Percentiles rank a stretch among this genome's conserved stretches.
phyloP scores from a whole-genome alignment of 37 sponge, comb jelly and placozoan genomes.

The Mnemiopsis leidyi region DNA sequence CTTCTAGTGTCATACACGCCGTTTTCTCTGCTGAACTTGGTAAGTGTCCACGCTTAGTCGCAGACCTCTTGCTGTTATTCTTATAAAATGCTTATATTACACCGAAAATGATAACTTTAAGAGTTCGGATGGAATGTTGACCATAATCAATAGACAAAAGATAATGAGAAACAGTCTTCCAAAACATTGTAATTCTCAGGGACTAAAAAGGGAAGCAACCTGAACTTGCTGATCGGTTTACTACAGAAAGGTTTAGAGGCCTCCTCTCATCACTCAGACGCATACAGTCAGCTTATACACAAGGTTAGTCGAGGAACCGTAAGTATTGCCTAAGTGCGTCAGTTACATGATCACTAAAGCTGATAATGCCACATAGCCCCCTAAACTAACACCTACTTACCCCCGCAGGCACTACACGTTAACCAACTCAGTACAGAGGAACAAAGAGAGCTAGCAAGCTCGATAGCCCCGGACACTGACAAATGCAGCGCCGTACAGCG shows the following conservation, averaged over 20 bases:
- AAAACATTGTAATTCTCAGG: neutral
- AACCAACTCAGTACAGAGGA: conserved; percentile 51
- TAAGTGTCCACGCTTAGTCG: no score
- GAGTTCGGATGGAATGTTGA: no score
- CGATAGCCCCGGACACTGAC: neutral
- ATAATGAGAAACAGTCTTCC: no score
- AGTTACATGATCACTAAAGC: no score
- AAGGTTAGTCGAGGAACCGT: conserved; percentile 8
- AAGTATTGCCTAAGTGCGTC: no score
- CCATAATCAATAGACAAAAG: no score
- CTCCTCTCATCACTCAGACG: conserved; percentile 47
- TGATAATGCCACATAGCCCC: neutral
- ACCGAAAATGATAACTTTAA: no score
- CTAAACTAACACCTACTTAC: neutral
- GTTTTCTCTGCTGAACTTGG: conserved; percentile 37
- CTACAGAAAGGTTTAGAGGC: conserved; percentile 30
- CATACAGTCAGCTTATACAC: conserved; percentile 53
- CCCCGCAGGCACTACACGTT: conserved; percentile 39
- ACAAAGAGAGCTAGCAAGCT: conserved; percentile 48
- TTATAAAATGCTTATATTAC: no score
- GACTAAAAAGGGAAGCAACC: conserved; percentile 31
- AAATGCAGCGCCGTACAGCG: conserved; percentile 36
- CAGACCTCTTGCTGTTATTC: no score
- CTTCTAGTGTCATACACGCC: conserved; percentile 10
- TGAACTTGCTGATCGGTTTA: neutral